Evolutionary conservation across 2,113 vertebrate species (phyloP), one percentile per base, ranked within the genome.

Genomic region (Archilochus colubris): DNA sequence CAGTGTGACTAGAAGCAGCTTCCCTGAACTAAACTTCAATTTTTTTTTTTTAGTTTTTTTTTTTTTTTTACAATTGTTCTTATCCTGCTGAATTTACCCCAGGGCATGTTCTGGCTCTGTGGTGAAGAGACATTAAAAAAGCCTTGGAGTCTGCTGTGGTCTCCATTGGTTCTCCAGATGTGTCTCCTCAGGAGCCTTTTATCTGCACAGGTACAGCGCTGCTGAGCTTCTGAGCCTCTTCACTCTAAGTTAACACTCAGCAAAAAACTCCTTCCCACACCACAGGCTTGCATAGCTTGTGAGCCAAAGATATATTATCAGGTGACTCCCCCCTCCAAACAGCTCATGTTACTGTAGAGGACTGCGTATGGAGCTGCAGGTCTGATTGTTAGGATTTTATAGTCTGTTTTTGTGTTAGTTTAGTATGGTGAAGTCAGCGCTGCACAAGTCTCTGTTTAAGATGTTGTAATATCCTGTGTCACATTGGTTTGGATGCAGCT

Each of bases 151-250:
- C 72, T 91, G 72, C 67, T 82, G 63, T 92, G 81, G 58, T 89
- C 55, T 75, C 82, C 68, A 23, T 51, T 70, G 70, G 64, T 89
- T 96, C 63, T 95, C 74, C 95, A 96, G 83, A 93, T 86, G 85
- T 18, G 21, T 93, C 89, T 95, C 86, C 85, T 97, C 48, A 92
- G 55, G 63, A 89, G 31, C 55, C 66, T 95, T 91, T 76, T 16
- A 6, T 64, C 82, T 88, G 63, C 55, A 82, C 66, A 50, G 82
- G 77, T 61, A 36, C 48, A 82, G 51, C 44, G 25, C 11, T 73
- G 50, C 20, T 1, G 40, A 79, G 58, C 33, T 83, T 79, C 59
- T 69, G 48, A 89, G 33, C 30, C 30, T 61, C 57, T 93, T 94
- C 16, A 7, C 81, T 91, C 63, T 86, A 96, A 31, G 7, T 31